A percentile compares a stretch with the other conserved stretches of the same genome.
Conservation (phyloP, 1,140 invertebrate species). For the Drosophila carrolli region DNA sequence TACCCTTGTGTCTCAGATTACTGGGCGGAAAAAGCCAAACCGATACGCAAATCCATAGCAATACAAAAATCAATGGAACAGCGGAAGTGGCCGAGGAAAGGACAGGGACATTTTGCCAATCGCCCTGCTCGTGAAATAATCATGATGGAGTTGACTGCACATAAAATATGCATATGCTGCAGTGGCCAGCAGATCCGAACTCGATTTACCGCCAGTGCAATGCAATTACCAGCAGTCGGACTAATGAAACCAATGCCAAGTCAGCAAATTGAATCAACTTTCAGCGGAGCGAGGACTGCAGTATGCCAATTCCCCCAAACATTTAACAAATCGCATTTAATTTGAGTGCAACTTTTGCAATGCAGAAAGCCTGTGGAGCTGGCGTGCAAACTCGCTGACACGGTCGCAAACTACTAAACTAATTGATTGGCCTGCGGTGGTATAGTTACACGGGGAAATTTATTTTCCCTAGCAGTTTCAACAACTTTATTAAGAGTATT, state of each 20-base stretch:
- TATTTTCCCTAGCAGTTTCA: background rate
- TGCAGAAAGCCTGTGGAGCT: background rate
- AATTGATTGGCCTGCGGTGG: conserved; percentile 18
- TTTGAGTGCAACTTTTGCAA: conserved; percentile 19
- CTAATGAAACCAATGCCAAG: conserved; percentile 69
- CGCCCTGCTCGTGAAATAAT: conserved; percentile 41
- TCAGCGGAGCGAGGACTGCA: background rate
- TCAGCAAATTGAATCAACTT: conserved; percentile 71
- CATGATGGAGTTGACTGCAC: conserved; percentile 46
- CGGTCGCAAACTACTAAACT: background rate
- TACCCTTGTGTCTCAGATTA: no score
- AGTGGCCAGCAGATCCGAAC: conserved; percentile 22
- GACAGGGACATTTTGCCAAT: conserved; percentile 6
- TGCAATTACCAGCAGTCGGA: conserved; percentile 24
- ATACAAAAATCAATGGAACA: conserved; percentile 50
- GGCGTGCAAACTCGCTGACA: background rate
- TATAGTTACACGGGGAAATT: background rate
- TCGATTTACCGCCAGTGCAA: conserved; percentile 21
- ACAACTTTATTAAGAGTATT: no score
- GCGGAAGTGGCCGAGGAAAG: conserved; percentile 11
- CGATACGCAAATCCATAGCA: conserved; percentile 30
- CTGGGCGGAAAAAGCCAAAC: background rate
- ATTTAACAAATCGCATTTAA: conserved; percentile 56
- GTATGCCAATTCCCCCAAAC: conserved; percentile 13
- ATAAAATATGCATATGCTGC: conserved; percentile 46